phyloP scores from a whole-genome alignment of 2,113 vertebrate genomes.

The Tor tambroides region DNA sequence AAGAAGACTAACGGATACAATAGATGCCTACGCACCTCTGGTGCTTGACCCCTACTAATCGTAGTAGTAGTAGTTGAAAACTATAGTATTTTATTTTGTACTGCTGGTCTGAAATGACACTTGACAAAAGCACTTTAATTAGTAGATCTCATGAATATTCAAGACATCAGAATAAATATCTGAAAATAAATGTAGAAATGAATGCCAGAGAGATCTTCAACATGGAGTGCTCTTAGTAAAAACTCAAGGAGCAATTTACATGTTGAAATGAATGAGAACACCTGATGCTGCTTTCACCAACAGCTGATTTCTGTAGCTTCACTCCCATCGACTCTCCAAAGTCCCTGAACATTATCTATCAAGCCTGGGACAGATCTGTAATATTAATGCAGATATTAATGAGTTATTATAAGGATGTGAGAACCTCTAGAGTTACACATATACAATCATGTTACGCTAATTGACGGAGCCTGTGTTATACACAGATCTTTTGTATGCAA shows the following conservation, averaged over 20 bases:
- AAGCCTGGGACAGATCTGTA: neutral
- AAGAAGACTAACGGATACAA: neutral
- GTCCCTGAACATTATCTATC: neutral
- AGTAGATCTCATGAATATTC: slow-evolving; percentile 17
- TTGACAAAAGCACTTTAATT: neutral
- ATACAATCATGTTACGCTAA: neutral
- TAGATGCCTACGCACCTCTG: neutral
- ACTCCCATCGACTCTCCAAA: neutral
- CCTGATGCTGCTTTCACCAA: slow-evolving; percentile 2
- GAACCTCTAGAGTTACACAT: neutral
- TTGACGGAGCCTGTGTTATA: neutral
- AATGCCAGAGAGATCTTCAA: neutral
- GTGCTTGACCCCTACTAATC: neutral
- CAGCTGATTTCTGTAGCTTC: neutral
- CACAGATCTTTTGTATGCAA: slow-evolving; percentile 1
- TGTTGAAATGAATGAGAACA: neutral
- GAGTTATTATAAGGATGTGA: neutral
- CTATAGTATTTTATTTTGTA: neutral
- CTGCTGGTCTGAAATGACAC: neutral
- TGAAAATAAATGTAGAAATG: neutral
- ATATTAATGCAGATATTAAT: neutral
- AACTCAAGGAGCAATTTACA: slow-evolving; percentile 3
- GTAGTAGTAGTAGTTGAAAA: neutral
- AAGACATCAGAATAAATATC: neutral
- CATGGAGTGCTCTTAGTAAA: neutral